Conservation (phyloP, 2,888 invertebrate genomes). For the Aleiodes testaceus region DNA sequence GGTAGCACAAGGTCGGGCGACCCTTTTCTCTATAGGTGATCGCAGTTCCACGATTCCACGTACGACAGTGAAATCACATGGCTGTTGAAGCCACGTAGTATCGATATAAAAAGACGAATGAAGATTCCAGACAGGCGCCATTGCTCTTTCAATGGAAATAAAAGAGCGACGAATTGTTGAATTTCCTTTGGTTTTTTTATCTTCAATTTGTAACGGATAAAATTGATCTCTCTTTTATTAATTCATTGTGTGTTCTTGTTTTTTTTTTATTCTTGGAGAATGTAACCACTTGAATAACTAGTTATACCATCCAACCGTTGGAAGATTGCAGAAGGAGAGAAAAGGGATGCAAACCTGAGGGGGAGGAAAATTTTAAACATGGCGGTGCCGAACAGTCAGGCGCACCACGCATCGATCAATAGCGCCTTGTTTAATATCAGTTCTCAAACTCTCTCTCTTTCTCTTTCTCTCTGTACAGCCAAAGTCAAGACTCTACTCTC, state of each 20-base stretch:
- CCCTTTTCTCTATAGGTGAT: constrained; percentile 5
- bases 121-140: constrained; percentile 28
- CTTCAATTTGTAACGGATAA: not conserved
- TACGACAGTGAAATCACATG: constrained; percentile 11
- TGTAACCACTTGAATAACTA: constrained; percentile 17
- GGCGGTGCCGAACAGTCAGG: constrained; percentile 64
- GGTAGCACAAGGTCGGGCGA: constrained; percentile 16
- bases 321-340: constrained; percentile 1
- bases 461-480: constrained; percentile 58
- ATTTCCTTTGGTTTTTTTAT: not conserved
- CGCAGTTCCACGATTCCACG: constrained; percentile 20
- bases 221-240: not conserved
- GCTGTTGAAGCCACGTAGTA: not conserved
- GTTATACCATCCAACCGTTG: constrained; percentile 17
- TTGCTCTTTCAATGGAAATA: not conserved
- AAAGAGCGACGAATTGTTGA: not conserved
- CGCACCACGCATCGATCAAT: constrained; percentile 68
- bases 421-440: constrained; percentile 71
- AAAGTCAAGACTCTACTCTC: constrained; percentile 55
- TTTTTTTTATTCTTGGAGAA: not conserved
- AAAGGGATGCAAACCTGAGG: constrained; percentile 19
- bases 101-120: constrained; percentile 13
- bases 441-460: constrained; percentile 68
- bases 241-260: no score
- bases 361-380: constrained; percentile 70